Evolutionary conservation across 1,140 invertebrate genomes (phyloP).

Genomic region (Drosophila kepulauana): DNA sequence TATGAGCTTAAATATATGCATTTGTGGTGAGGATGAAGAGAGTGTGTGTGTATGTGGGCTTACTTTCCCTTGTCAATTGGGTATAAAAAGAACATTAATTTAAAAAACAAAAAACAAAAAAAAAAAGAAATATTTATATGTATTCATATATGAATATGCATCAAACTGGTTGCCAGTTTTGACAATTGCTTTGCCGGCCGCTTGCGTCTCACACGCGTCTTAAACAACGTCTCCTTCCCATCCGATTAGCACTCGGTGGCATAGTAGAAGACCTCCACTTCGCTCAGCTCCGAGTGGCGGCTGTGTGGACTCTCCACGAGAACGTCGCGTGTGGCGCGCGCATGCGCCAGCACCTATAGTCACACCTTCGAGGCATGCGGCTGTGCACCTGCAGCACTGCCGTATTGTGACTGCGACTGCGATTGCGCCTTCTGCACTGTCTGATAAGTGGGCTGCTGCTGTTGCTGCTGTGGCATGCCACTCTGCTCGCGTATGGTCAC

Average conservation of each 20-base stretch:
- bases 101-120: conserved; percentile 18
- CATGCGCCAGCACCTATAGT: conserved; percentile 84
- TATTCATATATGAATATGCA: background rate
- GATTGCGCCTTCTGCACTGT: conserved; percentile 13
- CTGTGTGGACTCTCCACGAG: conserved; percentile 41
- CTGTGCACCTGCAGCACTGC: conserved; percentile 65
- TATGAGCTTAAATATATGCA: conserved; percentile 30
- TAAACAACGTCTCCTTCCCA: no score
- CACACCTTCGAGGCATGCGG: conserved; percentile 84
- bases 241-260: conserved; percentile 73
- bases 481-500: conserved; percentile 85
- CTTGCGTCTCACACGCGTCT: conserved; percentile 24
- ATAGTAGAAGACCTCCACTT: conserved; percentile 81
- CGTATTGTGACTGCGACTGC: conserved; percentile 60
- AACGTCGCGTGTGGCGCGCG: conserved; percentile 73
- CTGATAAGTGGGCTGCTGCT: conserved; percentile 12
- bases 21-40: conserved; percentile 9
- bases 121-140: conserved; percentile 19
- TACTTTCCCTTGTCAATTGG: conserved; percentile 35
- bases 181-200: conserved; percentile 40
- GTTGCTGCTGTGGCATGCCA: conserved; percentile 43
- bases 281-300: conserved; percentile 47
- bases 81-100: conserved; percentile 10
- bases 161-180: background rate
- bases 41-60: conserved; percentile 19